Evolutionary conservation across 2,113 vertebrate species (phyloP), one percentile per base, ranked within the genome.

Genomic region (Equus quagga): DNA sequence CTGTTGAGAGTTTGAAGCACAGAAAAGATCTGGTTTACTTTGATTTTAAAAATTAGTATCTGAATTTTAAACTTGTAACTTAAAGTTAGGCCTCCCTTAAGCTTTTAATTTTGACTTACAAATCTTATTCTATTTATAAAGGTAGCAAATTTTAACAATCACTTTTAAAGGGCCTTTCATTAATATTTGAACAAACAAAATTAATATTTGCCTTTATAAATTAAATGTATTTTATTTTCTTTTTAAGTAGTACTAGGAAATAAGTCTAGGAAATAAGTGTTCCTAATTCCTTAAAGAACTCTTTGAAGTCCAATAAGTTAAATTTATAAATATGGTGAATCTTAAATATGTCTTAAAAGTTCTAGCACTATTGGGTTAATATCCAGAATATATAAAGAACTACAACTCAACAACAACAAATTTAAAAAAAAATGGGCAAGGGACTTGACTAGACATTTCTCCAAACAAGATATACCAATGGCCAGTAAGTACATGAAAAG

Each of bases 1-100:
- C 92, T 82, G 3, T 19, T 41, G 19, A 78, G 79, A 79, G 33
- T 95, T 82, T 82, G 26, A n/a, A 82, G 26, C 70, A 82, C 51
- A 82, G 86, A 79, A 65, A 91, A 97, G 21, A 95, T 76, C 36
- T 9, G 36, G 7, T 83, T 36, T 96, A 91, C 14, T 92, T 93
- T 89, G 62, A 89, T 83, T 96, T 97, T 93, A 31, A 2, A 88
- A 93, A 84, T 94, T 78, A 81, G 81, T 60, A 65, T 80, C 36
- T 97, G 79, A 91, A 58, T 93, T 95, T 94, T 93, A 80, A 96
- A 91, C 4, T n/a, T 82, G 76, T 33, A 86, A 79, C n/a, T 95
- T 90, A 89, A 84, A 75, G 24, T 91, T 93, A 49, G n/a, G 92
- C 92, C 8, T 92, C 46, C 49, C 67, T 91, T 96, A 91, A 85